Evolutionary conservation across 2,888 invertebrate species (phyloP), one percentile per base, ranked within the genome.

Genomic region (Drosophila buzzatii): DNA sequence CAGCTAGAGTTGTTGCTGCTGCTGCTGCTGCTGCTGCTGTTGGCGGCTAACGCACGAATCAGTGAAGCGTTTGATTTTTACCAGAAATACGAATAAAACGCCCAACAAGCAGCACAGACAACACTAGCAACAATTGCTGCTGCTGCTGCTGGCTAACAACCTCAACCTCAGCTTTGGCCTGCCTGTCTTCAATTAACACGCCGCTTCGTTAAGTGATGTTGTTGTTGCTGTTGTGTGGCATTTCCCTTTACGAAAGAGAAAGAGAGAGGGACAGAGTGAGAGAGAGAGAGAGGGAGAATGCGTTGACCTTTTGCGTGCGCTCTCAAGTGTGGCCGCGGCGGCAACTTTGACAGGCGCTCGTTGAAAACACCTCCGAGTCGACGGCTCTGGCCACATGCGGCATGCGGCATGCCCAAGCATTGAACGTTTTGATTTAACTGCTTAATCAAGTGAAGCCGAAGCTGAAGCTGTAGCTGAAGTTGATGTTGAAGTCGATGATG

Each of bases 141-240:
- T 16, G 18, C 35, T 27, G 35, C 41, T 47, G 56, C 45, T 80
- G 81, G 77, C 77, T 81, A 78, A 76, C 78, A 72, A 81, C 61
- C 67, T 78, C 63, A 81, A 68, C 67, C 77, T 76, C 81, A 76
- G 78, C 81, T 76, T 78, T 81, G 78, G 81, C 78, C 81, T 85
- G 90, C 62, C 69, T 90, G 89, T 90, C 89, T 86, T 90, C 90
- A 86, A 86, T 86, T 86, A 86, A 90, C 86, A 90, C 86, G 89
- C 90, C 76, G 90, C 86, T 85, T 85, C 85, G 84, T 81, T 81
- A 81, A 78, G 74, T 66, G 78, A 61, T 73, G 86, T 79, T 37
- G 37, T 33, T 62, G 81, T 23, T 42, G 75, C 42, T 64, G 72
- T 51, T 85, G 90, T 85, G 82, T 90, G 90, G 85, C 85, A 85